Percentiles rank a stretch among this genome's conserved stretches.
Conservation (phyloP, 53 echinoderm and acorn worm genomes). For the Patiria pectinifera region DNA sequence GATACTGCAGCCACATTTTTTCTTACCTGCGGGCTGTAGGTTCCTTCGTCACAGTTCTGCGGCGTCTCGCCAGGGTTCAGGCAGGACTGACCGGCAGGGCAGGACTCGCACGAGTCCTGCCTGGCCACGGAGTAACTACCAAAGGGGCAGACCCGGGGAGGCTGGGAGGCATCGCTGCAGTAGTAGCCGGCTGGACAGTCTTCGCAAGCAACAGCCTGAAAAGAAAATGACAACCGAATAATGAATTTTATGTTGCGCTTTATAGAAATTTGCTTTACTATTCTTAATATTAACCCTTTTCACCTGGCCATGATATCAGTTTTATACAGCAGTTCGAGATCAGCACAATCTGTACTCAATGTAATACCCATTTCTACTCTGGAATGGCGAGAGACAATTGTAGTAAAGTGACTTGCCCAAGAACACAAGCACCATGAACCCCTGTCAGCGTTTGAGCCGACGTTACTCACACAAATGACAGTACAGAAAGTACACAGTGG, state of each 20-base stretch:
- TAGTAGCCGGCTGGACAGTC: conserved; percentile 93
- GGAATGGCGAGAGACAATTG: too few relatives aligned
- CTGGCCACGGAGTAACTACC: conserved; percentile 86
- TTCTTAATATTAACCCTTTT: neutral
- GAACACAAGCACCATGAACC: too few relatives aligned
- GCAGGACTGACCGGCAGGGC: conserved; percentile 92
- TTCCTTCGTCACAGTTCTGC: conserved; percentile 76
- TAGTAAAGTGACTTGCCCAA: too few relatives aligned
- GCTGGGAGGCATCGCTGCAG: conserved; percentile 77
- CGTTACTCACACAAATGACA: too few relatives aligned
- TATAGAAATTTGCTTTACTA: neutral
- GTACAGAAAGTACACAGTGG: too few relatives aligned
- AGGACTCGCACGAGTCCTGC: conserved; percentile 79
- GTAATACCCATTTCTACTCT: too few relatives aligned
- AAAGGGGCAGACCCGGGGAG: conserved; percentile 84
- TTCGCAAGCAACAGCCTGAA: conserved; percentile 74
- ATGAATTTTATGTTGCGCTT: too few relatives aligned
- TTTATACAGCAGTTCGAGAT: neutral
- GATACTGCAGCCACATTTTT: neutral
- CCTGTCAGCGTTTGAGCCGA: too few relatives aligned
- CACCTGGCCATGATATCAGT: neutral
- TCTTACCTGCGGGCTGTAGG: conserved; percentile 88
- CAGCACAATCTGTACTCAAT: too few relatives aligned
- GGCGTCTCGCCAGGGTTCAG: conserved; percentile 90
- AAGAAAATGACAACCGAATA: neutral